Percentiles rank a stretch among this genome's conserved stretches.
These are phyloP conservation scores for Fissipunctia ypsillon DNA, from an alignment of 2,888 invertebrate species.

Conservation along the genomic window DNA sequence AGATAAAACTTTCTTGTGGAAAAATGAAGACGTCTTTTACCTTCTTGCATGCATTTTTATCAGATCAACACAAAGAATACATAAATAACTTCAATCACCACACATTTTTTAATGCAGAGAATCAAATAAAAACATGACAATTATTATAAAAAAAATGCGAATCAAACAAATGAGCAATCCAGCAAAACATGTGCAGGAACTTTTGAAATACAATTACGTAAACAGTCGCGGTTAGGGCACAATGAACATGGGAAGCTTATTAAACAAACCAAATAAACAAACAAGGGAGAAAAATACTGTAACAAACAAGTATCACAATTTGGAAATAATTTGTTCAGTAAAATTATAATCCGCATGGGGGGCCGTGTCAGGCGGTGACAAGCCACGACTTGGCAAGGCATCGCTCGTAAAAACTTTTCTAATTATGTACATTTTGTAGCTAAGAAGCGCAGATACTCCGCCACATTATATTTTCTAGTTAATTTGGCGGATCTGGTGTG, in stretches of 20 bases:
- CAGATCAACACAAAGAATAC: constrained; percentile 6
- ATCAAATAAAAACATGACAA: constrained; percentile 8
- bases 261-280: constrained; percentile 66
- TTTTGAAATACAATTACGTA: constrained; percentile 31
- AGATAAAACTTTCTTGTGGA: neutral
- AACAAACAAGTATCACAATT: constrained; percentile 80
- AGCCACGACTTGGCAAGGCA: constrained; percentile 83
- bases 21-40: neutral
- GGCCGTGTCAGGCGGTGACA: constrained; percentile 83
- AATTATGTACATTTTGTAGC: constrained; percentile 90
- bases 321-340: constrained; percentile 85
- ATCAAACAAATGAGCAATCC: constrained; percentile 38
- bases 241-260: constrained; percentile 54
- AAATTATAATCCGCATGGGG: constrained; percentile 86
- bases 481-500: constrained; percentile 84
- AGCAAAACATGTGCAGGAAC: constrained; percentile 34
- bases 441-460: constrained; percentile 81
- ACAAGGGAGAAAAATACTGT: constrained; percentile 66
- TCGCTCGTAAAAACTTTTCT: constrained; percentile 90
- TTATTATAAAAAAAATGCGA: constrained; percentile 6
- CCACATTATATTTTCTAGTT: constrained; percentile 87
- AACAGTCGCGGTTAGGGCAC: constrained; percentile 28
- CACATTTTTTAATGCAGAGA: neutral
- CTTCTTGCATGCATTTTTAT: constrained; percentile 6
- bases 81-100: neutral